Evolutionary conservation across 1,140 invertebrate genomes (phyloP), one percentile per base, ranked within the genome.

Genomic region (Popillia japonica): DNA sequence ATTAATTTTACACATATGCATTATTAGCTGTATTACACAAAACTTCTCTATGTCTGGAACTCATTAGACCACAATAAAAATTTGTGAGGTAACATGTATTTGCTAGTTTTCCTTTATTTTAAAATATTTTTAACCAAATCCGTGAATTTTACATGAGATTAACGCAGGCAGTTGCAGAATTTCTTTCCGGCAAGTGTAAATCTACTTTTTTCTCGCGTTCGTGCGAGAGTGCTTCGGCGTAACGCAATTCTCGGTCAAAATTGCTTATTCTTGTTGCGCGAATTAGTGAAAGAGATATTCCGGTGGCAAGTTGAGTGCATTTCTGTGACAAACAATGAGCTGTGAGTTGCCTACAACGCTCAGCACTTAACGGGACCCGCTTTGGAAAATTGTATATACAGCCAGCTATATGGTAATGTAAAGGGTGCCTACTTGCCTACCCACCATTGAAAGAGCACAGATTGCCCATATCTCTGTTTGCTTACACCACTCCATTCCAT

Each of bases 261-360:
- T 68, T 68, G 61, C 61, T 68, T 68, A 68, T 68, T 68, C 61
- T 68, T 68, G 61, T 68, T 68, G 61, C 61, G 61, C 61, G 61
- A 68, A 68, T 68, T 68, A 68, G 61, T 20, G 61, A 68, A 68
- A 68, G 61, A 68, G 61, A 68, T 68, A 68, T 68, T 68, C 61
- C 61, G 61, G 61, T 22, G 61, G 61, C 61, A 68, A 68, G 61
- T 68, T 68, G 61, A 81, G 80, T 81, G 80, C 78, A 81, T 81
- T 81, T 81, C 80, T 75, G 75, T 41, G 80, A 75, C 81, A 80
- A 81, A 81, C 81, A 81, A 81, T 81, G 75, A 77, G 79, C 55
- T 73, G 27, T 73, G 78, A 76, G 74, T 14, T 23, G 79, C 78
- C 78, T 81, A 81, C 81, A 81, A 73, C 81, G 75, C 76, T 81